Percentiles rank a stretch among this genome's conserved stretches.
Conservation (phyloP, 1,140 invertebrate species). For the Eupeodes corollae region DNA sequence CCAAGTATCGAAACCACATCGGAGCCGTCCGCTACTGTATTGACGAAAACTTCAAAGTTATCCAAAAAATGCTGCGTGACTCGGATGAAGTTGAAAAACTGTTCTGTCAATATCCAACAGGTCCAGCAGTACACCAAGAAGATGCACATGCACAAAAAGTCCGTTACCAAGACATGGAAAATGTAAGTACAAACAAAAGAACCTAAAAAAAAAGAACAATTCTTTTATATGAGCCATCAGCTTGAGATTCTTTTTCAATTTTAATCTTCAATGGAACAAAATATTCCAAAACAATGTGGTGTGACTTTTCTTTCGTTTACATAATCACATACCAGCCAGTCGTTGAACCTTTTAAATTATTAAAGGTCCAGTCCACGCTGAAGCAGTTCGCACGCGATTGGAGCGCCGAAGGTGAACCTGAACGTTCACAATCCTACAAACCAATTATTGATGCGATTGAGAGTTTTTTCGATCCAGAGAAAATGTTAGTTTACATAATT, state of each 20-base stretch:
- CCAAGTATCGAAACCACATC: constrained; percentile 65
- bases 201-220: not conserved
- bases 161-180: constrained; percentile 34
- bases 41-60: constrained; percentile 73
- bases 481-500: constrained; percentile 20
- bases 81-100: too few relatives aligned
- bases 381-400: constrained; percentile 95
- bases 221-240: not conserved
- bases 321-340: constrained; percentile 15
- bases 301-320: constrained; percentile 10
- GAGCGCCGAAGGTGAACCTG: constrained; percentile 70
- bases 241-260: not conserved
- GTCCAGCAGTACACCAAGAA: constrained; percentile 15
- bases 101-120: constrained; percentile 3
- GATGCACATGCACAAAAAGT: constrained; percentile 15
- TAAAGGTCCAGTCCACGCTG: constrained; percentile 77
- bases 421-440: constrained; percentile 78
- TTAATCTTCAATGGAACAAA: constrained; percentile 3
- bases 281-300: constrained; percentile 5
- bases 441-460: constrained; percentile 82
- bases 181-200: constrained; percentile 17
- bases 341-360: constrained; percentile 37
- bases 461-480: constrained; percentile 53
- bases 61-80: constrained; percentile 60
- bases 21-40: constrained; percentile 63